phyloP scores from a whole-genome alignment of 2,797 vertebrate genomes.

The Aldrovandia affinis region DNA sequence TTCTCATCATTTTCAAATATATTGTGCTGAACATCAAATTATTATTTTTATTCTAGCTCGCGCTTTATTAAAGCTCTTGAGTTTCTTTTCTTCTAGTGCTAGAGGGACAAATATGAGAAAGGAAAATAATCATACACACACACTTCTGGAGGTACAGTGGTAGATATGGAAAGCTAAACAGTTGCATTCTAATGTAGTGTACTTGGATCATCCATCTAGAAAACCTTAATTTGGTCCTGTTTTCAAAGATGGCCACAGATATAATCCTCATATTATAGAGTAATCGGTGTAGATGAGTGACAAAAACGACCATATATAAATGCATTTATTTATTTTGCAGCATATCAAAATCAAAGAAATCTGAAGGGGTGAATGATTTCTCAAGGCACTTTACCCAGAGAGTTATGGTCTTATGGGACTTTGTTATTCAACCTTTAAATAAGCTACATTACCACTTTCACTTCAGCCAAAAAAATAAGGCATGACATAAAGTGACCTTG shows the following conservation, averaged over 20 bases:
- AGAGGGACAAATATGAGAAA: background rate
- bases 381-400: too few species aligned
- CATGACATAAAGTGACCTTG: background rate
- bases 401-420: background rate
- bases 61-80: background rate
- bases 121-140: background rate
- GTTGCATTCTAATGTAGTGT: background rate
- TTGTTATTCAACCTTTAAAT: background rate
- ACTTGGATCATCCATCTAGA: background rate
- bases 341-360: too few species aligned
- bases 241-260: background rate
- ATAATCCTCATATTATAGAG: too few species aligned
- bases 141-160: background rate
- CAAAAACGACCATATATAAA: too few species aligned
- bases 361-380: too few species aligned
- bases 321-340: too few species aligned
- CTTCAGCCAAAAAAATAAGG: background rate
- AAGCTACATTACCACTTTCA: background rate
- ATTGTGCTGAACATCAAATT: background rate
- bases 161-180: background rate
- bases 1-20: constrained; percentile 9
- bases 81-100: too few species aligned
- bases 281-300: too few species aligned
- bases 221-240: background rate
- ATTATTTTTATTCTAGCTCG: background rate